A percentile compares a stretch with the other conserved stretches of the same genome.
phyloP scores from a whole-genome alignment of 1,140 invertebrate genomes.

The Papilio polyxenes region DNA sequence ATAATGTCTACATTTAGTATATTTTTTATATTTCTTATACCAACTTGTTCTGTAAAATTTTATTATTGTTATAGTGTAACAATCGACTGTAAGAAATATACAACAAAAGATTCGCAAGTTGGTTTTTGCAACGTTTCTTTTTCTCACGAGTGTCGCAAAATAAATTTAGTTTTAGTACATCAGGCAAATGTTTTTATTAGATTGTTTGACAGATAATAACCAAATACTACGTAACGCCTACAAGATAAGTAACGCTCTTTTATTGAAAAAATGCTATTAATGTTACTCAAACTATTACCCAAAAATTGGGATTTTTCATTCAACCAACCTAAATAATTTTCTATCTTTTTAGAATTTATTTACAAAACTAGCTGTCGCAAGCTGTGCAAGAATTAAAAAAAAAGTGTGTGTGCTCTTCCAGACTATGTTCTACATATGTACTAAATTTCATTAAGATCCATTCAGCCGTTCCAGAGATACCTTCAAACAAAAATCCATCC shows the following conservation, averaged over 20 bases:
- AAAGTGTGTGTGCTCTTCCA: too few relatives aligned
- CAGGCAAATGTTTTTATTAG: background rate
- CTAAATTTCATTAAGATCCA: too few relatives aligned
- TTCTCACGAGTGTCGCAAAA: conserved; percentile 2
- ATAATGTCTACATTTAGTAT: background rate
- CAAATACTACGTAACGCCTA: background rate
- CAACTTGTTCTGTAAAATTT: background rate
- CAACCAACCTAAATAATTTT: too few relatives aligned
- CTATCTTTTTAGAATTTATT: background rate
- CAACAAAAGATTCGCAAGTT: background rate
- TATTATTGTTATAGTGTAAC: background rate
- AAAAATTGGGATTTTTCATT: too few relatives aligned
- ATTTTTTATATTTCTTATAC: background rate
- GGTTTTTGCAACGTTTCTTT: background rate
- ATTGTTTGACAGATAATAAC: background rate
- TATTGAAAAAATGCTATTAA: too few relatives aligned
- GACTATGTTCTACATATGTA: too few relatives aligned
- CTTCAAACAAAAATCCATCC: too few relatives aligned
- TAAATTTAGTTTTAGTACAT: background rate
- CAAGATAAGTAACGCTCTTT: background rate
- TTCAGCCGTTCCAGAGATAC: too few relatives aligned
- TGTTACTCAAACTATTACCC: too few relatives aligned
- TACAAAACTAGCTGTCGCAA: background rate
- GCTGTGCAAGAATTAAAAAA: too few relatives aligned
- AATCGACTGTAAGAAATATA: background rate